A percentile compares a stretch with the other conserved stretches of the same genome.
Conservation (phyloP, 2,888 invertebrate genomes). For the Drosophila cracens region DNA sequence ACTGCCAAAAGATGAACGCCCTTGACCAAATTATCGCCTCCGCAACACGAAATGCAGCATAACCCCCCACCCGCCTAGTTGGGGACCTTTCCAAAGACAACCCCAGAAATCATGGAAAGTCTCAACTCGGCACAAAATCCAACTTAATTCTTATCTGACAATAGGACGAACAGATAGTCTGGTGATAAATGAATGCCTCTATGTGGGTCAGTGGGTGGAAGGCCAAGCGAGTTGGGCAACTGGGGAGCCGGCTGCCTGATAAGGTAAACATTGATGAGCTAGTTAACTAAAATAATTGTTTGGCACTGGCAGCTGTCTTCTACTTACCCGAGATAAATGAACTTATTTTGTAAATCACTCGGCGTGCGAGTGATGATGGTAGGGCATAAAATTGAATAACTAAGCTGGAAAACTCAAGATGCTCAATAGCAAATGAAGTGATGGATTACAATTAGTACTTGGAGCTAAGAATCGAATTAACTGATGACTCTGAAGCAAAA, state of each 20-base stretch:
- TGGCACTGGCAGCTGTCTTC: conserved; percentile 31
- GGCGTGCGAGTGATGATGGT: conserved; percentile 10
- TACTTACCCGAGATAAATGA: conserved; percentile 10
- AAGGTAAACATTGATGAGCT: conserved; percentile 56
- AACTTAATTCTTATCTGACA: conserved; percentile 40
- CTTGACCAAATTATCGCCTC: conserved; percentile 42
- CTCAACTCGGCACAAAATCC: conserved; percentile 38
- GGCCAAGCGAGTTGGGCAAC: background rate
- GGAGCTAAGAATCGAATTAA: no score
- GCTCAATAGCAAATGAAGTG: background rate
- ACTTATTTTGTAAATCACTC: conserved; percentile 20
- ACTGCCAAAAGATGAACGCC: conserved; percentile 24
- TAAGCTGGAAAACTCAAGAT: background rate
- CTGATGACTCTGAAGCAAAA: background rate
- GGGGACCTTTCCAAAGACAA: background rate
- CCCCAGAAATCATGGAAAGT: conserved; percentile 2
- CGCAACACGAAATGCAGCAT: background rate
- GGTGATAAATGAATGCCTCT: conserved; percentile 33
- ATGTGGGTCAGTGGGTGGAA: conserved; percentile 29
- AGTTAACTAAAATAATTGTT: conserved; percentile 50
- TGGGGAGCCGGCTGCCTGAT: conserved; percentile 7
- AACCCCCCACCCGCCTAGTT: background rate
- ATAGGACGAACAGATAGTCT: conserved; percentile 10
- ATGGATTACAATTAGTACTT: conserved; percentile 7
- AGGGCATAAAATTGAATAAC: background rate